Evolutionary conservation across 2,797 vertebrate species (phyloP).

Genomic region (Dendrocincla fuliginosa): DNA sequence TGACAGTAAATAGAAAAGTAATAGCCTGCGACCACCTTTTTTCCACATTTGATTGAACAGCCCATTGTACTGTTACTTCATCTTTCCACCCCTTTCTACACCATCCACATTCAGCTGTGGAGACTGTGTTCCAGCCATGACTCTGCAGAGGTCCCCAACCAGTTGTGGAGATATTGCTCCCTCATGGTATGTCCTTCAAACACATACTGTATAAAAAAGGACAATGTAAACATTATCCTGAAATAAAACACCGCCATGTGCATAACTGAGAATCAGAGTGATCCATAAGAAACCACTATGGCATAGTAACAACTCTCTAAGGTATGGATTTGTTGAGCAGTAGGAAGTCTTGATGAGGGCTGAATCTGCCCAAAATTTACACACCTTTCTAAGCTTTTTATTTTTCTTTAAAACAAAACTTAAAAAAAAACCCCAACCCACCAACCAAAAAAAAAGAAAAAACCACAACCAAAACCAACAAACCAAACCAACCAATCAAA

Average conservation of each 20-base stretch:
- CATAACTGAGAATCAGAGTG: background rate
- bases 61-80: background rate
- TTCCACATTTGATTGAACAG: background rate
- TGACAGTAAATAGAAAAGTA: background rate
- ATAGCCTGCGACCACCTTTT: background rate
- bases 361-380: background rate
- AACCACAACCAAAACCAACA: background rate
- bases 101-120: background rate
- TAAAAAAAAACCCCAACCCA: background rate
- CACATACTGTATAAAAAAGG: background rate
- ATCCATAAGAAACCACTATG: background rate
- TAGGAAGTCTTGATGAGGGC: background rate
- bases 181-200: background rate
- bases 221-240: background rate
- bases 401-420: background rate
- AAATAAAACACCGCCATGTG: background rate
- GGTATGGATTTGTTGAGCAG: background rate
- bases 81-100: background rate
- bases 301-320: background rate
- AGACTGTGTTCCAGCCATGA: accelerated
- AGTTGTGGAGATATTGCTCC: background rate
- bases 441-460: background rate
- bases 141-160: background rate
- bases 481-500: too few species aligned
- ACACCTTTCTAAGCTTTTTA: background rate